Evolutionary conservation across 2,888 invertebrate species (phyloP).

Genomic region (Drosophila birchii): DNA sequence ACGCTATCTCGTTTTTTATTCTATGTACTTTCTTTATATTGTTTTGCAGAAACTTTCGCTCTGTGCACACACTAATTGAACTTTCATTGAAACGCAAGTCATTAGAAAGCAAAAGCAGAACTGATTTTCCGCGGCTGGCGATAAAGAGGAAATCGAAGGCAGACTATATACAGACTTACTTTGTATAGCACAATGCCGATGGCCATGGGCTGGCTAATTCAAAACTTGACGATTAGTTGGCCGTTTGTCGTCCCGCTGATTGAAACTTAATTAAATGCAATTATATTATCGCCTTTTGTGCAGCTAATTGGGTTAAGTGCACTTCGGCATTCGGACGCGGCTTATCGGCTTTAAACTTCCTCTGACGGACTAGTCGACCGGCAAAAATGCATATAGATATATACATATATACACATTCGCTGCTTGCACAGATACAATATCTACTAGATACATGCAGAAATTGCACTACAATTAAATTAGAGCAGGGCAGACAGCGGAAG

Average conservation of each 20-base stretch:
- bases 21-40: slow-evolving; percentile 31
- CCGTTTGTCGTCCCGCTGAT: slow-evolving; percentile 19
- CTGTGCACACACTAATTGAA: slow-evolving; percentile 72
- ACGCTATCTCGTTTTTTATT: slow-evolving; percentile 1
- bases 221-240: slow-evolving; percentile 60
- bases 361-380: slow-evolving; percentile 58
- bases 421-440: slow-evolving; percentile 1
- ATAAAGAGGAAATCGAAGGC: slow-evolving; percentile 62
- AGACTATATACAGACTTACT: slow-evolving; percentile 17
- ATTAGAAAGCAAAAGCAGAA: slow-evolving; percentile 77
- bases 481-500: slow-evolving; percentile 7
- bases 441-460: slow-evolving; percentile 30
- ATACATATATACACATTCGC: not conserved
- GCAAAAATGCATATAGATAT: slow-evolving; percentile 14
- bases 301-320: slow-evolving; percentile 76
- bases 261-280: slow-evolving; percentile 79
- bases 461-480: slow-evolving; percentile 43
- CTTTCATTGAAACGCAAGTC: slow-evolving; percentile 76
- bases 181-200: not conserved
- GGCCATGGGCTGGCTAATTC: slow-evolving; percentile 24
- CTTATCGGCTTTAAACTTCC: slow-evolving; percentile 64
- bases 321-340: slow-evolving; percentile 22
- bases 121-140: slow-evolving; percentile 51
- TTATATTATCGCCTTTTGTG: slow-evolving; percentile 73
- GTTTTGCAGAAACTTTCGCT: slow-evolving; percentile 72